Evolutionary conservation across 2,797 vertebrate species (phyloP).

Genomic region (Sebastes steindachneri): DNA sequence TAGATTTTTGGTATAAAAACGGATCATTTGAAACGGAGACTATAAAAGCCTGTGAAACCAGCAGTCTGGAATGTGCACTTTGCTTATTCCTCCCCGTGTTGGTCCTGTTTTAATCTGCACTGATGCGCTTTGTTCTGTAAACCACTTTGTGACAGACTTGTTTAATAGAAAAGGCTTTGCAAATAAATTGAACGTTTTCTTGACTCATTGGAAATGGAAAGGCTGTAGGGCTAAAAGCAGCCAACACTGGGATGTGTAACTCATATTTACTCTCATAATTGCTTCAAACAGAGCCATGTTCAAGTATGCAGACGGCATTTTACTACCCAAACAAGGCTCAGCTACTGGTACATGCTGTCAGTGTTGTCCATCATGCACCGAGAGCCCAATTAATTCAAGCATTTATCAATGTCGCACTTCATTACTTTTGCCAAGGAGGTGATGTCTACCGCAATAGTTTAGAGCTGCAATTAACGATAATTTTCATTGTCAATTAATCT

Average conservation of each 20-base stretch:
- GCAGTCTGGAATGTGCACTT: not conserved
- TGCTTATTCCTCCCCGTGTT: not conserved
- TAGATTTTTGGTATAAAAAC: not conserved
- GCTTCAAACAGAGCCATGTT: conserved; percentile 47
- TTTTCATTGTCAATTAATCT: too few relatives aligned
- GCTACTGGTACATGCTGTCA: conserved; percentile 11
- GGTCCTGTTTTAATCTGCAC: conserved; percentile 2
- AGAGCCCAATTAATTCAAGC: not conserved
- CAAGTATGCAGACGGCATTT: conserved; percentile 17
- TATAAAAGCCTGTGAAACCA: not conserved
- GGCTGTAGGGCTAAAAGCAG: conserved; percentile 12
- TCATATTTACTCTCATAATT: conserved; percentile 43
- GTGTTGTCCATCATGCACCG: not conserved
- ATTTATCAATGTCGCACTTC: not conserved
- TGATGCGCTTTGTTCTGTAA: conserved; percentile 22
- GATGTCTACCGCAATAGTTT: not conserved
- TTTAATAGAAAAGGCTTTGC: conserved; percentile 27
- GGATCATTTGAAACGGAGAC: not conserved
- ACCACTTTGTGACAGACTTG: conserved; percentile 29
- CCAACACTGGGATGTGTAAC: conserved; percentile 1
- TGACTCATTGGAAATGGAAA: conserved; percentile 26
- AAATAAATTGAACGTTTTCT: conserved; percentile 31
- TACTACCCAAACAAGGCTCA: conserved; percentile 21
- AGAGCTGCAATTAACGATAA: too few relatives aligned
- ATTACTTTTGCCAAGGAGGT: not conserved